These are phyloP conservation scores for Spodoptera litura DNA, from an alignment of 1,140 invertebrate genomes.

Conservation along the genomic window DNA sequence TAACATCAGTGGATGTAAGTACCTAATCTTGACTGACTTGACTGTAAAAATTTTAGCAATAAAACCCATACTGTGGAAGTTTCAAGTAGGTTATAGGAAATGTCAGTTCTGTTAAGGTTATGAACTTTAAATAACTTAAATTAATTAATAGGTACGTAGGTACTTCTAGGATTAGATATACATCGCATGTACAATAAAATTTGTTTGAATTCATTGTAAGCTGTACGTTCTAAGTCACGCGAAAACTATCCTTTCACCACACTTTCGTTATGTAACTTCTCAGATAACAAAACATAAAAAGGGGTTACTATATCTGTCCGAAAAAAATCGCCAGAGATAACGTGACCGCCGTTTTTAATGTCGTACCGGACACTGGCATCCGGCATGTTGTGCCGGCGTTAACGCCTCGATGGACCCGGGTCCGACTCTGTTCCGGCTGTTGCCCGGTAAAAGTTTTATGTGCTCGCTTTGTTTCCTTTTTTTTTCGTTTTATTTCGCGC, in stretches of 20 bases:
- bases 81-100: too few relatives aligned
- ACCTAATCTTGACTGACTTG: too few relatives aligned
- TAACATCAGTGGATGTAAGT: too few relatives aligned
- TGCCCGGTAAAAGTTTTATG: conserved; percentile 47
- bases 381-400: conserved; percentile 54
- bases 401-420: conserved; percentile 55
- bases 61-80: too few relatives aligned
- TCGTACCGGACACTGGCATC: conserved; percentile 54
- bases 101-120: too few relatives aligned
- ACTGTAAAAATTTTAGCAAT: too few relatives aligned
- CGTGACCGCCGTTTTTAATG: conserved; percentile 60
- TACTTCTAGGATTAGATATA: too few relatives aligned
- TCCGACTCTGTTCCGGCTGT: conserved; percentile 54
- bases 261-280: not conserved
- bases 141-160: too few relatives aligned
- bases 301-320: conserved; percentile 47
- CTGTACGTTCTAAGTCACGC: not conserved
- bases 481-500: conserved; percentile 42
- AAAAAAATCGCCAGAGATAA: conserved; percentile 62
- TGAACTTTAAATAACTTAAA: too few relatives aligned
- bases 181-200: too few relatives aligned
- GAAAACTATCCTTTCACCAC: not conserved
- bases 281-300: conserved; percentile 49
- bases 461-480: conserved; percentile 37
- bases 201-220: too few relatives aligned